Evolutionary conservation across 2,888 invertebrate genomes (phyloP), one percentile per base, ranked within the genome.

Genomic region (Lacanobia wlatinum): DNA sequence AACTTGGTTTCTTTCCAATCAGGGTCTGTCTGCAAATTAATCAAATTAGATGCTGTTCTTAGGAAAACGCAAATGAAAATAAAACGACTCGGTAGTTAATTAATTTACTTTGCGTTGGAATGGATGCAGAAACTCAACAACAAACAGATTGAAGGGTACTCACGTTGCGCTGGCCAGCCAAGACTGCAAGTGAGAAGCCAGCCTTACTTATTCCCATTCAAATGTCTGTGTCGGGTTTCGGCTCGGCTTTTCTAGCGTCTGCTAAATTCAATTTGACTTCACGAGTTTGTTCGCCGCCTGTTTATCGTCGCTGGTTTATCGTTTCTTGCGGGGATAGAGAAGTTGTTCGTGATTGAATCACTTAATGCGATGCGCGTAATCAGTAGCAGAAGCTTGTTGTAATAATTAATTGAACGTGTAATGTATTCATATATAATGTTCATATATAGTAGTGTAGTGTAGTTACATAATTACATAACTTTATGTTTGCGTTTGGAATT

Each of bases 241-340:
- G 55, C 52, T 53, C 67, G 60, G 59, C 55, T 66, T 55, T 59
- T 34, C 23, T 60, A 68, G 76, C 76, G 70, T 67, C 56, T 61
- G 63, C 59, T 65, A 72, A 78, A 81, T 78, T 73, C 70, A 83
- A 75, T 81, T 83, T 81, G 66, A 56, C 70, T 78, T 65, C 65
- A 56, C 68, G 78, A 74, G 70, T 73, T 81, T 73, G 53, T 73
- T 84, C 55, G 53, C 43, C 38, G 50, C 40, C 48, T 74, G 55
- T 77, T 80, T 77, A 72, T 62, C 55, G 53, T 68, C 14, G 28
- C 40, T 55, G 66, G 21, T 16, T 67, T 82, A 70, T 72, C 23
- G 10, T 55, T 61, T 21, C 65, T 62, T 43, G 50, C 21, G 50
- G 62, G 61, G 7, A 58, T 59, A 58, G 55, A 23, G 34, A 70